These are phyloP conservation scores for Corticium candelabrum DNA, from an alignment of 37 sponge, comb jelly and placozoan genomes.

Conservation along the genomic window DNA sequence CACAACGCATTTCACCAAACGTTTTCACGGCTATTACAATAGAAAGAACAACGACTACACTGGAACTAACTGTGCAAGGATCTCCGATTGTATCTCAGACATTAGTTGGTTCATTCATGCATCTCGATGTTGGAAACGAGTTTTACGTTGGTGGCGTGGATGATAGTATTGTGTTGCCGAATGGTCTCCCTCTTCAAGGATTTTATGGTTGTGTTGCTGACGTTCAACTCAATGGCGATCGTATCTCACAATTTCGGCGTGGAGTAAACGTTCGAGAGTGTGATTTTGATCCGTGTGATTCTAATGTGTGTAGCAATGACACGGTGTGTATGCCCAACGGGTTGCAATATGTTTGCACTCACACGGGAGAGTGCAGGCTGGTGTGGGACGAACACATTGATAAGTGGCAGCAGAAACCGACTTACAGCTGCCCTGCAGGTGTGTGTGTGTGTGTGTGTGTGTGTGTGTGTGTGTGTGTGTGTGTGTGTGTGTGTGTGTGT, in stretches of 20 bases:
- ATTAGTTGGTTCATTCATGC: not conserved
- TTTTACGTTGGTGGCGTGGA: not conserved
- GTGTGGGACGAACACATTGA: not conserved
- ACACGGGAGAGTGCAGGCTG: not conserved
- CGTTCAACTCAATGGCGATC: not conserved
- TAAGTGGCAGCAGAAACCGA: too few relatives aligned
- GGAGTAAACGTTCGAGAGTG: not conserved
- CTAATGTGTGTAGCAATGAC: not conserved
- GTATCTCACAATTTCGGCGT: not conserved
- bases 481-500: slow-evolving; percentile 19
- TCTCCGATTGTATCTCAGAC: not conserved
- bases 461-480: slow-evolving; percentile 19
- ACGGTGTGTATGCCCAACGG: not conserved
- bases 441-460: slow-evolving; percentile 21
- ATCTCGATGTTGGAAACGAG: not conserved
- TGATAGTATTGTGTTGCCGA: not conserved
- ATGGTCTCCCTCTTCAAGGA: not conserved
- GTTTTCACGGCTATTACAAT: not conserved
- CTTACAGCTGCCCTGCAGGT: too few relatives aligned
- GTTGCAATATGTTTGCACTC: too few relatives aligned
- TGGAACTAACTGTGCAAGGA: not conserved
- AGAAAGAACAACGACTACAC: not conserved
- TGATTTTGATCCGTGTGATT: not conserved
- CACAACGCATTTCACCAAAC: not conserved
- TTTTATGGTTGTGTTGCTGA: not conserved